Percentiles rank a stretch among this genome's conserved stretches.
These are phyloP conservation scores for Mastacembelus armatus DNA, from an alignment of 2,797 vertebrate genomes.

Conservation along the genomic window DNA sequence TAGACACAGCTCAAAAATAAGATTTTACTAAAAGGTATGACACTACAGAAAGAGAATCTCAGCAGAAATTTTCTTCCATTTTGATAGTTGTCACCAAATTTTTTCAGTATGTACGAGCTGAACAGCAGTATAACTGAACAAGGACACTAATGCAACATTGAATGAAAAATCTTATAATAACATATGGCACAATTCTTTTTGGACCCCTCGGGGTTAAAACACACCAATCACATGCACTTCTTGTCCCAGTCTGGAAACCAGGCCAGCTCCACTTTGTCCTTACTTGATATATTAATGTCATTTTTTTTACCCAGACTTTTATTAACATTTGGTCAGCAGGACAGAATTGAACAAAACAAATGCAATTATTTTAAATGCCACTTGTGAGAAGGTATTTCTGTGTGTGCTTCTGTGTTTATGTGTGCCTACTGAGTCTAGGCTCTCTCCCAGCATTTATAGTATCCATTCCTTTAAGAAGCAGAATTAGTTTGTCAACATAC, in stretches of 20 bases:
- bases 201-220: constrained; percentile 13
- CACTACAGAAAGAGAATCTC: too few species aligned
- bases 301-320: constrained; percentile 42
- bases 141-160: neutral
- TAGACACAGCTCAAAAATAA: too few species aligned
- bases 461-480: constrained; percentile 27
- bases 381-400: neutral
- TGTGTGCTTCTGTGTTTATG: constrained; percentile 9
- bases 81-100: neutral
- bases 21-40: too few species aligned
- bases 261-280: constrained; percentile 56
- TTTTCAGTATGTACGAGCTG: neutral
- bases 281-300: constrained; percentile 55
- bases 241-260: constrained; percentile 18
- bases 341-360: neutral
- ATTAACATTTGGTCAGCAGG: neutral
- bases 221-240: constrained; percentile 26
- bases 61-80: neutral
- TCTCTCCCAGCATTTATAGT: constrained; percentile 20
- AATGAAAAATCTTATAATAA: neutral
- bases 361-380: neutral
- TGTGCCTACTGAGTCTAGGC: neutral
- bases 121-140: neutral
- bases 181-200: constrained; percentile 1
- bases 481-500: constrained; percentile 49